Conservation (phyloP, 2,888 invertebrate species). For the Nephrotoma appendiculata region DNA sequence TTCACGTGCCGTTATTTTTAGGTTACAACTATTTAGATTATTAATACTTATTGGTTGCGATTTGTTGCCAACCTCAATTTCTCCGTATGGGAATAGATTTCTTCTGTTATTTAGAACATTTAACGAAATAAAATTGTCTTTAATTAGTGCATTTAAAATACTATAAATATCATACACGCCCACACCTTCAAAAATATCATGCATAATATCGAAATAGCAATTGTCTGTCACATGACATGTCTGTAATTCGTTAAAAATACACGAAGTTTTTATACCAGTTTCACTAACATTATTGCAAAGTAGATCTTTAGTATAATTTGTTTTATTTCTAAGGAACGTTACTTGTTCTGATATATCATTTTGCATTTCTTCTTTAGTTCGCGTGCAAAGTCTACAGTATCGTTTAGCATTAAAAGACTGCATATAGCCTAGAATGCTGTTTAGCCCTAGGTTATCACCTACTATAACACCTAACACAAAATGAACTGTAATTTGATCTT, state of each 20-base stretch:
- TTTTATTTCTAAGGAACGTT: slow-evolving; percentile 9
- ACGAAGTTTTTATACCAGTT: slow-evolving; percentile 13
- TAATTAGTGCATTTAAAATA: too few species aligned
- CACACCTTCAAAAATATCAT: too few species aligned
- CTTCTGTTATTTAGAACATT: too few species aligned
- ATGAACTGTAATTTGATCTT: slow-evolving; percentile 10
- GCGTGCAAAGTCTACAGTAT: slow-evolving; percentile 14
- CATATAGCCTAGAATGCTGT: slow-evolving; percentile 14
- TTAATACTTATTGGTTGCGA: too few species aligned
- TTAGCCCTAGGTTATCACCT: slow-evolving; percentile 16
- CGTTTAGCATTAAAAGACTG: slow-evolving; percentile 14
- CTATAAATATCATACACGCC: too few species aligned
- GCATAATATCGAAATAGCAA: too few species aligned
- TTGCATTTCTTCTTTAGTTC: slow-evolving; percentile 12
- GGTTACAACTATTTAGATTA: too few species aligned
- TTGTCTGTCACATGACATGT: too few species aligned
- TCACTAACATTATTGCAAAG: slow-evolving; percentile 10
- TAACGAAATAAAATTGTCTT: too few species aligned
- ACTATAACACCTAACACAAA: slow-evolving; percentile 14
- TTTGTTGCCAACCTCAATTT: too few species aligned
- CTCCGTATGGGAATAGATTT: too few species aligned
- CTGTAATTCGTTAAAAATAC: slow-evolving; percentile 10
- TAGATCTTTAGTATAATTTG: slow-evolving; percentile 11
- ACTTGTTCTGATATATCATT: slow-evolving; percentile 8
- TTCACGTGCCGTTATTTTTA: too few species aligned